Evolutionary conservation across 2,888 invertebrate species (phyloP).

Genomic region (Criorhina ranunculi): DNA sequence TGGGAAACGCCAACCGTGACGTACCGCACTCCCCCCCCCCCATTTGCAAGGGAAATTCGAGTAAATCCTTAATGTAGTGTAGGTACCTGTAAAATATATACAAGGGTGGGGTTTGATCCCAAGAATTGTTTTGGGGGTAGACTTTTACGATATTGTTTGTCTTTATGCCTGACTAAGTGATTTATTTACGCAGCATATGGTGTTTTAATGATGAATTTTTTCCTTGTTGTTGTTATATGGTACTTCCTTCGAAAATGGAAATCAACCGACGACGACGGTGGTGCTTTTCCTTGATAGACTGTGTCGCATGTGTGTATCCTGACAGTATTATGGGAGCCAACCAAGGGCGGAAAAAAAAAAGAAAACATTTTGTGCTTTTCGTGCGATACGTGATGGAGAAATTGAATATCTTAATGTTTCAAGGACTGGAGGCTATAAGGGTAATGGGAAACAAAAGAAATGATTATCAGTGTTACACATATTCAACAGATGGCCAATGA

Average conservation of each 20-base stretch:
- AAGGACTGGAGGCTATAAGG: constrained; percentile 25
- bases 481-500: constrained; percentile 61
- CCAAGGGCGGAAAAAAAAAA: not conserved
- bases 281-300: constrained; percentile 35
- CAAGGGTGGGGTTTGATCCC: not conserved
- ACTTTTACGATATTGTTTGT: constrained; percentile 43
- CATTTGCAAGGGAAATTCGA: constrained; percentile 39
- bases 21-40: constrained; percentile 41
- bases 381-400: not conserved
- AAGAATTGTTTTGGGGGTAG: constrained; percentile 3
- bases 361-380: not conserved
- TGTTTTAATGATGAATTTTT: constrained; percentile 49
- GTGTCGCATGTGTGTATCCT: constrained; percentile 37
- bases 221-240: not conserved
- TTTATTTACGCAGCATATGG: constrained; percentile 72
- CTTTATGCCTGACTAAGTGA: constrained; percentile 61
- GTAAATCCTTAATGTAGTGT: not conserved
- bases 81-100: not conserved
- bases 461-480: constrained; percentile 26
- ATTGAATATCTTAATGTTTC: constrained; percentile 61
- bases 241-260: constrained; percentile 30
- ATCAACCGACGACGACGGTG: constrained; percentile 34
- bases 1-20: constrained; percentile 22
- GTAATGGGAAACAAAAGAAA: constrained; percentile 28
- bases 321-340: constrained; percentile 7